A percentile compares a stretch with the other conserved stretches of the same genome.
phyloP scores from a whole-genome alignment of 1,140 invertebrate genomes.

The Belonocnema kinseyi region DNA sequence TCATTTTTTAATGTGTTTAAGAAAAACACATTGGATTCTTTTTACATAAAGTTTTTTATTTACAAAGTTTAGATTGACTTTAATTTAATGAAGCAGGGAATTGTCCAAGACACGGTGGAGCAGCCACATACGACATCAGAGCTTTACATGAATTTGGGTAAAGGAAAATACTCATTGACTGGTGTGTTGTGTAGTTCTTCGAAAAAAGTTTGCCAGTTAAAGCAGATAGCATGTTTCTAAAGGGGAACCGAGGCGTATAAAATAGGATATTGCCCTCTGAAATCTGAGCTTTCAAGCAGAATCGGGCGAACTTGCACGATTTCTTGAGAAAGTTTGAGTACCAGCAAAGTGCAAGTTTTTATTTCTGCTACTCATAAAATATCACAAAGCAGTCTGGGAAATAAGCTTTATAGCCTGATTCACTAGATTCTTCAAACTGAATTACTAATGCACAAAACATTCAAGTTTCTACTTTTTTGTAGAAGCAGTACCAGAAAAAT shows the following conservation, averaged over 20 bases:
- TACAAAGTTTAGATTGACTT: neutral
- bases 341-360: constrained; percentile 20
- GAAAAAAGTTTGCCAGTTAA: constrained; percentile 17
- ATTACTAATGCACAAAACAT: constrained; percentile 12
- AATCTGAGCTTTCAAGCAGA: constrained; percentile 1
- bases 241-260: neutral
- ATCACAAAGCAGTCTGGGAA: constrained; percentile 16
- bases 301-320: constrained; percentile 13
- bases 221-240: neutral
- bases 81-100: neutral
- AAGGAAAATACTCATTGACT: constrained; percentile 27
- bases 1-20: no score
- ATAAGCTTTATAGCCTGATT: constrained; percentile 7
- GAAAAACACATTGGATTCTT: no score
- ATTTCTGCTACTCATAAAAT: constrained; percentile 23
- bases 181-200: constrained; percentile 9
- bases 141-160: constrained; percentile 3
- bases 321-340: constrained; percentile 10
- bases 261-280: constrained; percentile 21
- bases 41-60: no score
- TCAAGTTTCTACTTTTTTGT: neutral
- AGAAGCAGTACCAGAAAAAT: no score
- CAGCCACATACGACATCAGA: neutral
- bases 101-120: neutral
- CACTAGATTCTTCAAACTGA: constrained; percentile 4